Evolutionary conservation across 2,113 vertebrate genomes (phyloP), one percentile per base, ranked within the genome.

Genomic region (Protobothrops flavoviridis): DNA sequence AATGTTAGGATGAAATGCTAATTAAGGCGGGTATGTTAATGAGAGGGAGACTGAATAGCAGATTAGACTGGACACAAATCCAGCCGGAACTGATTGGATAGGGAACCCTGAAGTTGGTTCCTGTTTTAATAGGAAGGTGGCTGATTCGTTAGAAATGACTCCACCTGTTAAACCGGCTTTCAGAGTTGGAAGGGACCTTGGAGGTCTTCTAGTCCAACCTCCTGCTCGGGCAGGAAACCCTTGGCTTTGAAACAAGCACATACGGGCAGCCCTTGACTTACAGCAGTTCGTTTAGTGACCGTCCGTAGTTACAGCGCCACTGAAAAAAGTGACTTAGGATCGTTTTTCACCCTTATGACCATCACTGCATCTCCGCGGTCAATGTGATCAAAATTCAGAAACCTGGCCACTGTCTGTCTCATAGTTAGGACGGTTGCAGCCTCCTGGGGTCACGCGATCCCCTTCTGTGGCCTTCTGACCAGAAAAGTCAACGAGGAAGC

Each of bases 1-100:
- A 98, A 98, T 98, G 97, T 92, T 57, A 94, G 95, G 97, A 97
- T 97, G 98, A 98, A 98, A 97, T 96, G 97, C 97, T 98, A 98
- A 98, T 98, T 98, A 98, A 97, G 97, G 96, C 93, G 95, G 96
- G 95, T 96, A 95, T 97, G 97, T 96, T 97, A 97, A 98, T 96
- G 96, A 97, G 97, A 95, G 91, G 94, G 95, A 92, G 97, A 45
- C 97, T 98, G 98, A 97, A 98, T 97, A 97, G 97, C 55, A 92
- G 96, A 96, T 96, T 95, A 96, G 94, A 95, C 95, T 92, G 96
- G 97, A 95, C 96, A 93, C 93, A 94, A 94, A 96, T 97, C 97
- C 97, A 95, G 91, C 95, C 45, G 94, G 97, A 97, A 96, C 93
- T 93, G 94, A 95, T 96, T 96, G 94, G 96, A 88, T 95, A 94